Evolutionary conservation across 1,140 invertebrate genomes (phyloP).

Genomic region (Dolichoris vasculosae): DNA sequence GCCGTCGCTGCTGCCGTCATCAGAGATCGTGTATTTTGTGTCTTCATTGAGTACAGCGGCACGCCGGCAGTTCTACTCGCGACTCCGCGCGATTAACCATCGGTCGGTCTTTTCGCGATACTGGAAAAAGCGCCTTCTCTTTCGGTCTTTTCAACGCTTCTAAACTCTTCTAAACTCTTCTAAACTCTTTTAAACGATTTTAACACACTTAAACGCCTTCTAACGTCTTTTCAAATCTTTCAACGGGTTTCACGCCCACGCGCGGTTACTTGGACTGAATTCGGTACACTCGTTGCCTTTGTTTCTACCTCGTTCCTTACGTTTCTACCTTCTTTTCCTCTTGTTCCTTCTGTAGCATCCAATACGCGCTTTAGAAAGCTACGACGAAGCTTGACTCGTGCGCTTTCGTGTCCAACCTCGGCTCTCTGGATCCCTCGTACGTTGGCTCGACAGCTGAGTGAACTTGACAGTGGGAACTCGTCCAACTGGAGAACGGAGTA

Average conservation of each 20-base stretch:
- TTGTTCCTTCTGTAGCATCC: background rate
- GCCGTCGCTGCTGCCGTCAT: background rate
- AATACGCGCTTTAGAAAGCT: background rate
- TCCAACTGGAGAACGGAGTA: background rate
- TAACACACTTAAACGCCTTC: too few relatives aligned
- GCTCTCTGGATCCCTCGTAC: too few relatives aligned
- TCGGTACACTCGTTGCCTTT: too few relatives aligned
- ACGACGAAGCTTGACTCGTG: too few relatives aligned
- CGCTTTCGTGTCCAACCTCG: background rate
- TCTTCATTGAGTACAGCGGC: constrained; percentile 28
- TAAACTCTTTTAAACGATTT: too few relatives aligned
- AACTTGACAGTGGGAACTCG: background rate
- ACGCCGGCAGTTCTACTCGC: constrained; percentile 7
- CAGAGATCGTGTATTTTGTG: constrained; percentile 21
- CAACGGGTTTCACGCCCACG: background rate
- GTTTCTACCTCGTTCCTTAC: background rate
- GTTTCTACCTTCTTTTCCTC: background rate
- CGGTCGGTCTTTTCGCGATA: background rate
- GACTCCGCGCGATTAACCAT: constrained; percentile 15
- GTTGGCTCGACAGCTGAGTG: background rate
- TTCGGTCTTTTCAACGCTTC: background rate
- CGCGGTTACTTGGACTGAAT: too few relatives aligned
- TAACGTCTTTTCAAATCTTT: too few relatives aligned
- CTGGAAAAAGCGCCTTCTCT: background rate
- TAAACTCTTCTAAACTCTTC: too few relatives aligned